Percentiles rank a stretch among this genome's conserved stretches.
Evolutionary conservation across 2,797 vertebrate genomes (phyloP).

Genomic region (Alexandromys oeconomus): DNA sequence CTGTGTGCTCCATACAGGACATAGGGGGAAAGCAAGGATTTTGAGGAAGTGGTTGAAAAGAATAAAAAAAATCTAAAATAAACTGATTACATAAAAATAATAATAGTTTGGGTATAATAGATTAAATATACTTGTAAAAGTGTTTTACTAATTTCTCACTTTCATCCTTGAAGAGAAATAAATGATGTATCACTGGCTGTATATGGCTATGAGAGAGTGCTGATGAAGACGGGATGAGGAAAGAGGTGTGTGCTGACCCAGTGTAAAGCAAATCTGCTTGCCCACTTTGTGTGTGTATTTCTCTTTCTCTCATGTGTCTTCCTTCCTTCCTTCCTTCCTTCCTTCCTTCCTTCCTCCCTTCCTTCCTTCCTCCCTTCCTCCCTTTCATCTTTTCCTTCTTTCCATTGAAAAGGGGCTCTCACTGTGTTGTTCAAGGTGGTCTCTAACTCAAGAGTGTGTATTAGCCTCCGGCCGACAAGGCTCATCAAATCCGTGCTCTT

Average conservation of each 20-base stretch:
- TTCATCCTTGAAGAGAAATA: background rate
- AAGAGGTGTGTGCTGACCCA: background rate
- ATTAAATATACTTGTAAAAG: constrained; percentile 1
- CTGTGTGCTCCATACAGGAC: background rate
- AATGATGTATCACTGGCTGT: background rate
- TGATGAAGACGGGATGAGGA: background rate
- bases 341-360: too few species aligned
- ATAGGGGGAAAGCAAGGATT: background rate
- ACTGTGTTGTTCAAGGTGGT: background rate
- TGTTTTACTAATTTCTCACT: background rate
- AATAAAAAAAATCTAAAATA: background rate
- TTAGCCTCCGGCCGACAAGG: background rate
- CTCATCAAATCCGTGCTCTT: background rate
- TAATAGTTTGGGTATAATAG: background rate
- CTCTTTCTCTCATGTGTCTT: background rate
- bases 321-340: background rate
- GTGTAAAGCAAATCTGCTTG: too few species aligned
- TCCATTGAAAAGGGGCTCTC: background rate
- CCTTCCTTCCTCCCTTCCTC: too few species aligned
- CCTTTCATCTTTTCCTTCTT: background rate
- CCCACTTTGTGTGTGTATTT: background rate
- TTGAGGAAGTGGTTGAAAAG: constrained; percentile 12
- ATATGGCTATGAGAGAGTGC: background rate
- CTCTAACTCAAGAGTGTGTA: background rate
- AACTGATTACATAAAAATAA: background rate